Conservation (phyloP, 2,888 invertebrate genomes). For the Callyntrura guangdongensis region DNA sequence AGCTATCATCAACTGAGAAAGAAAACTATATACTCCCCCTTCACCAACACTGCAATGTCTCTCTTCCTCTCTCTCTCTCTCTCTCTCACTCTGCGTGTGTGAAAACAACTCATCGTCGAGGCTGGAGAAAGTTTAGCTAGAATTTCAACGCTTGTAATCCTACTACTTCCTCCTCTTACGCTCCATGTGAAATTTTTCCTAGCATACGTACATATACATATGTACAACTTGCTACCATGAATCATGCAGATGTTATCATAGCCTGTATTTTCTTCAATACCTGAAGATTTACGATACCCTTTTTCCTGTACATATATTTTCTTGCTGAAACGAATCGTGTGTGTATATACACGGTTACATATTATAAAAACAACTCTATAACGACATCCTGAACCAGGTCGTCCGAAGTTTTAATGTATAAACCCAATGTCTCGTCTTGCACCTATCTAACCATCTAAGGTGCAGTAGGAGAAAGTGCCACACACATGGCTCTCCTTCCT, state of each 20-base stretch:
- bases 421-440: neutral
- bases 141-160: conserved; percentile 58
- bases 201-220: conserved; percentile 20
- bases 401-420: conserved; percentile 27
- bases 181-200: conserved; percentile 1
- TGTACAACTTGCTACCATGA: conserved; percentile 59
- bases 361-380: neutral
- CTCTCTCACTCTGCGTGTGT: neutral
- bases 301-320: conserved; percentile 26
- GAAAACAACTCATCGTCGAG: conserved; percentile 31
- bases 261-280: conserved; percentile 49
- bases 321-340: neutral
- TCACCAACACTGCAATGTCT: neutral
- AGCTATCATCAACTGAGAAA: conserved; percentile 27
- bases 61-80: conserved; percentile 10
- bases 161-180: neutral
- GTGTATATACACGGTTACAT: neutral
- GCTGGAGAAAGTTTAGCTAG: conserved; percentile 32
- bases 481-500: conserved; percentile 43
- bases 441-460: conserved; percentile 6
- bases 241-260: conserved; percentile 67
- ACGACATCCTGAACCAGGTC: conserved; percentile 5
- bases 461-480: conserved; percentile 6
- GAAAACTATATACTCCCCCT: conserved; percentile 2
- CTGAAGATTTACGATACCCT: conserved; percentile 66